phyloP scores from a whole-genome alignment of 2,888 invertebrate genomes.

The Autographa gamma region DNA sequence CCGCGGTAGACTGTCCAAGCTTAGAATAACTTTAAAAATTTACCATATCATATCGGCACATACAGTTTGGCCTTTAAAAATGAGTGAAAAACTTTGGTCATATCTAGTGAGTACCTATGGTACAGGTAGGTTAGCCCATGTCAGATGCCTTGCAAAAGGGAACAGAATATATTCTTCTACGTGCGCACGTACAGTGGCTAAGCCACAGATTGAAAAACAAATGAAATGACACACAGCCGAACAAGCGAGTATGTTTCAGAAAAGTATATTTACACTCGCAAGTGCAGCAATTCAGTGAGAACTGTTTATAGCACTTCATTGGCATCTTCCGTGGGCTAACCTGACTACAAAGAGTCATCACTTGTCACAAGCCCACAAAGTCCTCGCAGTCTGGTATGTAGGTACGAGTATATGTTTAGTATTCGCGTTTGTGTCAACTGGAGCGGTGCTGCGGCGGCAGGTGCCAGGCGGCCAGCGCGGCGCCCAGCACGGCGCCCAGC shows the following conservation, averaged over 20 bases:
- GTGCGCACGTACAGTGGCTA: background rate
- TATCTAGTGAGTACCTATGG: conserved; percentile 21
- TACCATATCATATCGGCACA: conserved; percentile 8
- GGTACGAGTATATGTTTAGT: conserved; percentile 26
- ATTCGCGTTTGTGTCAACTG: conserved; percentile 77
- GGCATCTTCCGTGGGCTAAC: background rate
- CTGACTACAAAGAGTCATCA: background rate
- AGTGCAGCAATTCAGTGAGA: background rate
- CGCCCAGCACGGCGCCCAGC: conserved; percentile 74
- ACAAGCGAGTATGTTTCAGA: background rate
- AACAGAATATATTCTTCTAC: background rate
- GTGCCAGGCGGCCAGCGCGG: conserved; percentile 76
- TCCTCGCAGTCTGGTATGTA: conserved; percentile 19
- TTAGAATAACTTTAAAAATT: conserved; percentile 27
- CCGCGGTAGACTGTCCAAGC: conserved; percentile 46
- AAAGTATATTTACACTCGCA: conserved; percentile 5
- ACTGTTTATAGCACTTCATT: background rate
- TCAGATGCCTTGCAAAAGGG: background rate
- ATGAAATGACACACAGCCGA: background rate
- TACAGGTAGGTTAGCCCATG: conserved; percentile 4
- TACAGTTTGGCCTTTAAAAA: conserved; percentile 16
- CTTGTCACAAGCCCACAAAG: conserved; percentile 14
- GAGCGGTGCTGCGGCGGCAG: conserved; percentile 69
- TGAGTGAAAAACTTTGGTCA: conserved; percentile 32
- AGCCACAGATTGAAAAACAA: conserved; percentile 3